These are phyloP conservation scores for Vanessa tameamea DNA, from an alignment of 1,140 invertebrate species.

Conservation along the genomic window DNA sequence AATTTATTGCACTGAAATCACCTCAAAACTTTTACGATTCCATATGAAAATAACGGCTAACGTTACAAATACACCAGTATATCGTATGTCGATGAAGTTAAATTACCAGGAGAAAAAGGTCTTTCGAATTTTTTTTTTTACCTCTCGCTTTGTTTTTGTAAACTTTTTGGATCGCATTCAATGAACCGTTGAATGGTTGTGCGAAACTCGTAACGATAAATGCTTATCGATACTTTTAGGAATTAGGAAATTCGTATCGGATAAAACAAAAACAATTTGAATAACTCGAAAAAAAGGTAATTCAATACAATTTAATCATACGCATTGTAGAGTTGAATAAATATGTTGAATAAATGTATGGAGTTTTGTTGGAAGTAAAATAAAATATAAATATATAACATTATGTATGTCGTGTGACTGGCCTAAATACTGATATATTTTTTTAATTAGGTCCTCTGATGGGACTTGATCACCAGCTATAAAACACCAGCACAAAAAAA, in stretches of 20 bases:
- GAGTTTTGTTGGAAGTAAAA: no score
- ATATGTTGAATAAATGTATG: neutral
- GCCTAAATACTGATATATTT: no score
- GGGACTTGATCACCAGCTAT: no score
- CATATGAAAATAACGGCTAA: conserved; percentile 35
- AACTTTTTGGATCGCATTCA: conserved; percentile 51
- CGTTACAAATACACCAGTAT: conserved; percentile 29
- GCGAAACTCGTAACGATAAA: conserved; percentile 34
- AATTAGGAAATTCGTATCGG: conserved; percentile 26
- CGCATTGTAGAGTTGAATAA: neutral
- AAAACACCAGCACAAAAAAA: no score
- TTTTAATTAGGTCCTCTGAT: no score
- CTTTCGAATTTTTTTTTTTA: conserved; percentile 51
- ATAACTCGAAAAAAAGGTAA: conserved; percentile 11
- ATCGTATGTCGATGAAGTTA: conserved; percentile 46
- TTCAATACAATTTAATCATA: neutral
- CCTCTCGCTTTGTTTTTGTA: conserved; percentile 44
- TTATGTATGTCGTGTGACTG: no score
- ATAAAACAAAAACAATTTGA: conserved; percentile 10
- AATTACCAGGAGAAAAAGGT: conserved; percentile 52
- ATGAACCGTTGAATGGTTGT: conserved; percentile 50
- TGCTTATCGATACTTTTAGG: conserved; percentile 31
- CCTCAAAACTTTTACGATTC: conserved; percentile 34
- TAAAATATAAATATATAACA: no score
- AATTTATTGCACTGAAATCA: conserved; percentile 24